Percentiles rank a stretch among this genome's conserved stretches.
Evolutionary conservation across 1,140 invertebrate genomes (phyloP).

Genomic region (Trichomalopsis sarcophagae): DNA sequence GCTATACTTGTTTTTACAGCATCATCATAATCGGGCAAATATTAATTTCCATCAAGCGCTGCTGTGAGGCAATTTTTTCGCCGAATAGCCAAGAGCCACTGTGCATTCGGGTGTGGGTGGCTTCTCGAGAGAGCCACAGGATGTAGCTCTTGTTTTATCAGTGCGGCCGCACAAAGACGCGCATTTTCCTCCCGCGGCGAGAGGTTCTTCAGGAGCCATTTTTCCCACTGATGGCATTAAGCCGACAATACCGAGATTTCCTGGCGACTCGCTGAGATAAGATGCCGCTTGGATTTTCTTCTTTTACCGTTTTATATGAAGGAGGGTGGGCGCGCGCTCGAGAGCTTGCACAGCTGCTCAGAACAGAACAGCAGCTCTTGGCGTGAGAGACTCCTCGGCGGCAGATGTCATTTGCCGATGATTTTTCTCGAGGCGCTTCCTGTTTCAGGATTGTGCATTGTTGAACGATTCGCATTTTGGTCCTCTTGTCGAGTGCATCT

Average conservation of each 20-base stretch:
- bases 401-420: not conserved
- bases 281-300: not conserved
- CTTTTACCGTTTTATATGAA: not conserved
- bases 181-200: not conserved
- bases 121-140: not conserved
- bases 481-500: too few relatives aligned
- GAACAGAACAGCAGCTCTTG: not conserved
- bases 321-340: not conserved
- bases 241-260: conserved; percentile 6
- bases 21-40: not conserved
- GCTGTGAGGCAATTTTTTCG: not conserved
- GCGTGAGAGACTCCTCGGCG: not conserved
- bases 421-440: not conserved
- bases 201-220: not conserved
- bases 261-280: not conserved
- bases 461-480: too few relatives aligned
- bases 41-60: not conserved
- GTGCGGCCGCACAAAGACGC: conserved; percentile 2
- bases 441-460: not conserved
- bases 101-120: not conserved
- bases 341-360: conserved; percentile 7
- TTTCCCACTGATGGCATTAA: not conserved
- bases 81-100: not conserved
- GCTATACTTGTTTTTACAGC: too few relatives aligned
- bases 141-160: conserved; percentile 29